These are phyloP conservation scores for Furnarius figulus DNA, from an alignment of 2,113 vertebrate genomes.

Conservation along the genomic window DNA sequence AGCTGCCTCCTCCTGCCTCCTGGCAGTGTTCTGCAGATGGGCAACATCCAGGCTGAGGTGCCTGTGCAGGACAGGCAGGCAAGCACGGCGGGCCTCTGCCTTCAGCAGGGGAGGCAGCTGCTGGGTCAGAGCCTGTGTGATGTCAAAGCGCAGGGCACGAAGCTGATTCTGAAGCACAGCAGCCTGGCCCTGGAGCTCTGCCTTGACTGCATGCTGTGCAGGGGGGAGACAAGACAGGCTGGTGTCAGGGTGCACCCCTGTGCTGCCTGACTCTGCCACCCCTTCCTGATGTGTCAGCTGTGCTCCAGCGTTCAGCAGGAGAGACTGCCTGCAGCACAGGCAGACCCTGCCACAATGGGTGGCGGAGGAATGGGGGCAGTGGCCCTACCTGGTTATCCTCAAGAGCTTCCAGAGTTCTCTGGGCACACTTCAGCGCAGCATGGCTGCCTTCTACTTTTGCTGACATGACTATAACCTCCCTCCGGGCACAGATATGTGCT, in stretches of 20 bases:
- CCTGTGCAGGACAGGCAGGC: neutral
- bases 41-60: neutral
- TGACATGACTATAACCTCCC: neutral
- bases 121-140: accelerated
- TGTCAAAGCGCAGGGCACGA: accelerated
- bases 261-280: neutral
- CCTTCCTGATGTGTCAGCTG: neutral
- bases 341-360: neutral
- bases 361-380: neutral
- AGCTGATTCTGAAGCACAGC: neutral
- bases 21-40: neutral
- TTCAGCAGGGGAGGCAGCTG: neutral
- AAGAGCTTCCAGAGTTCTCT: neutral
- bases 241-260: neutral
- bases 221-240: neutral
- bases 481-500: neutral
- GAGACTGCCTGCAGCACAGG: neutral
- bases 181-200: neutral
- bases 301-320: neutral
- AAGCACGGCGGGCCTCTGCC: neutral
- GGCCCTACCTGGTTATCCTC: constrained; percentile 26
- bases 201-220: neutral
- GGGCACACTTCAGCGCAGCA: neutral
- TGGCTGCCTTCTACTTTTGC: constrained; percentile 12
- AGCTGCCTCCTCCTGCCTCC: neutral